A percentile compares a stretch with the other conserved stretches of the same genome.
Conservation (phyloP, 2,113 vertebrate species). For the Origma solitaria region DNA sequence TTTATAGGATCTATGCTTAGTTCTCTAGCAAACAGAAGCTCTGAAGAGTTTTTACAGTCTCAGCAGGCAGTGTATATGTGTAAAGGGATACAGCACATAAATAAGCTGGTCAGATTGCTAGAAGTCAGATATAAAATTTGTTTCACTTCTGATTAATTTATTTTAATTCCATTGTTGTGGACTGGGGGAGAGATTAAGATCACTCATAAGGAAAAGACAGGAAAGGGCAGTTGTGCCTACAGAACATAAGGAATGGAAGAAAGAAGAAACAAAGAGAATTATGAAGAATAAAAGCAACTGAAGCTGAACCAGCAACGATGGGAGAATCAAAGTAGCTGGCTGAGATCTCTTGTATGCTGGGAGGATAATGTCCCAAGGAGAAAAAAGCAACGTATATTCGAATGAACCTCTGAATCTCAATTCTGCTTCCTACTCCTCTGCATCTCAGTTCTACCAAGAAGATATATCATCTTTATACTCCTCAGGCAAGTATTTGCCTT, state of each 20-base stretch:
- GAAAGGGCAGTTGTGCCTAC: neutral
- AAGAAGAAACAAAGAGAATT: neutral
- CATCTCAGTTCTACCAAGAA: neutral
- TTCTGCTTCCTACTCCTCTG: neutral
- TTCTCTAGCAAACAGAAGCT: neutral
- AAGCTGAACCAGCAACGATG: neutral
- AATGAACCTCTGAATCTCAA: neutral
- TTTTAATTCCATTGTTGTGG: neutral
- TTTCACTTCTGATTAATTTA: neutral
- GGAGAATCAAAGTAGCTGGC: neutral
- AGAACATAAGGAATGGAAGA: neutral
- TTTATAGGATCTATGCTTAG: neutral
- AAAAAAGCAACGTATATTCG: neutral
- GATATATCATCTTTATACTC: neutral
- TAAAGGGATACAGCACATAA: neutral
- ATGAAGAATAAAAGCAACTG: neutral
- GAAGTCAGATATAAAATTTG: neutral
- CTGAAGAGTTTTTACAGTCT: neutral
- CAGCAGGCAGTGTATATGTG: neutral
- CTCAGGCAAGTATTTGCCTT: neutral
- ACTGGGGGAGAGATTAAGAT: neutral
- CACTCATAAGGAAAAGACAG: neutral
- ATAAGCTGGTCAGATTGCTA: neutral
- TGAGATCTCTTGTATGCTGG: neutral
- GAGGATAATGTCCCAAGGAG: neutral